Evolutionary conservation across 2,888 invertebrate genomes (phyloP), one percentile per base, ranked within the genome.

Genomic region (Phalera bucephala): DNA sequence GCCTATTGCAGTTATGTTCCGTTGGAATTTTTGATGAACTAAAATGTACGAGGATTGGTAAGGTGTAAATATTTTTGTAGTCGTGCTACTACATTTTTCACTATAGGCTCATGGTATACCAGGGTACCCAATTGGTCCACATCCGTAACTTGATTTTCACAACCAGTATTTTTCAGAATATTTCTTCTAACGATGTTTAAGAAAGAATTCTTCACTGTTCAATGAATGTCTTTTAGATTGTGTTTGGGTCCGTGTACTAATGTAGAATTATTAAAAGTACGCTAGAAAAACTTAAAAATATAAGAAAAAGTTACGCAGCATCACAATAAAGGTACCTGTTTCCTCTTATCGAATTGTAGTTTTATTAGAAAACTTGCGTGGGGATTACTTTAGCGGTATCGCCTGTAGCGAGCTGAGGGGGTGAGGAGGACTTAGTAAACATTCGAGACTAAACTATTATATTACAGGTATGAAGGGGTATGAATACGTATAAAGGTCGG

Each of bases 361-460:
- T 57, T 45, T 50, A 36, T 45, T 40, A 45, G 46, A 50, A 50
- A 64, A 63, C 50, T 61, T 57, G 60, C 56, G 64, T 68, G 45
- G 43, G 41, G 53, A 63, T 60, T 56, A 59, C 64, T 64, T 66
- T 63, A 49, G 58, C 49, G 49, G 50, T 45, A 44, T 56, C 52
- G 51, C 43, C 63, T 57, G 54, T 61, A 57, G 43, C 52, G 52
- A 53, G 58, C 60, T 51, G 54, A 43, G 49, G 52, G 60, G 61
- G 62, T 67, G 55, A 65, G 62, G 57, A 73, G 62, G 64, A 77
- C 69, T 75, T 71, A 57, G 80, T 75, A 83, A 83, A 83, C 78
- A 83, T 78, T 74, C 67, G 68, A 73, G 71, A 63, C 70, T 71
- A 55, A 60, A 59, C 50, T 55, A 55, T 62, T 64, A 60, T 60